Evolutionary conservation across 1,140 invertebrate genomes (phyloP).

Genomic region (Gryllus bimaculatus): DNA sequence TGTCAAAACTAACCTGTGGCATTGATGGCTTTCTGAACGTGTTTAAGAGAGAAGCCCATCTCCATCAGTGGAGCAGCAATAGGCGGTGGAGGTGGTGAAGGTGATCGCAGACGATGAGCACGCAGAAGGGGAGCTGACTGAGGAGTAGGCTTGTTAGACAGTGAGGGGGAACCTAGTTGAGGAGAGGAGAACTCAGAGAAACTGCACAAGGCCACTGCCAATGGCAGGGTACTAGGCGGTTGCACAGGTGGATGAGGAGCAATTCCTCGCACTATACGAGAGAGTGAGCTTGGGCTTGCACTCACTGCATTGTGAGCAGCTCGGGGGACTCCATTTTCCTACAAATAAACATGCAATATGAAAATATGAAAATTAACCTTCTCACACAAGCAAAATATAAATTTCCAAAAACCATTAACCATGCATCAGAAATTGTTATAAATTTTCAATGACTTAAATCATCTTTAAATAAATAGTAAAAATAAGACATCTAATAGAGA

Average conservation of each 20-base stretch:
- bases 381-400: too few relatives aligned
- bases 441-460: too few relatives aligned
- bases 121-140: slow-evolving; percentile 26
- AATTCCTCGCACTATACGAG: slow-evolving; percentile 20
- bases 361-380: too few relatives aligned
- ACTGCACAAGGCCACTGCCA: slow-evolving; percentile 26
- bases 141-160: slow-evolving; percentile 19
- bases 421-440: too few relatives aligned
- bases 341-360: too few relatives aligned
- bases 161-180: slow-evolving; percentile 11
- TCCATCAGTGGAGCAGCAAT: slow-evolving; percentile 47
- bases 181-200: slow-evolving; percentile 17
- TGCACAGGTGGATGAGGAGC: slow-evolving; percentile 23
- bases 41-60: slow-evolving; percentile 52
- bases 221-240: slow-evolving; percentile 32
- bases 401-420: too few relatives aligned
- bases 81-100: slow-evolving; percentile 39
- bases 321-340: too few relatives aligned
- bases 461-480: too few relatives aligned
- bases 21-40: slow-evolving; percentile 47
- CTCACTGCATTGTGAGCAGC: too few relatives aligned
- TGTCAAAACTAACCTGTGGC: slow-evolving; percentile 38
- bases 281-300: slow-evolving; percentile 17
- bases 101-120: slow-evolving; percentile 32
- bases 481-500: too few relatives aligned